A percentile compares a stretch with the other conserved stretches of the same genome.
Evolutionary conservation across 2,113 vertebrate genomes (phyloP).

Genomic region (Ranitomeya imitator): DNA sequence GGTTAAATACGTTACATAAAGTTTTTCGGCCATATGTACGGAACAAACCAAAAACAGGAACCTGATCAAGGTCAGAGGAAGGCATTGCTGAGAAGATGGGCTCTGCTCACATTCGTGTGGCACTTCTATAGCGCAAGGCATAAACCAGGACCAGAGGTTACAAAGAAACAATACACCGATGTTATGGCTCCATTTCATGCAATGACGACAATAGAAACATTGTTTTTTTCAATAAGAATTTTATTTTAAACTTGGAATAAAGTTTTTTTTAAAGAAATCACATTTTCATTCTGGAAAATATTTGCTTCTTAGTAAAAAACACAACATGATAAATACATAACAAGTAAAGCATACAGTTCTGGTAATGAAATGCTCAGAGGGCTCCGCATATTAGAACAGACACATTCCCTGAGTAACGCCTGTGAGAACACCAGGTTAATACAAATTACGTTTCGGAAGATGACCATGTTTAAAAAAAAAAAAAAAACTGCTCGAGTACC

Average conservation of each 20-base stretch:
- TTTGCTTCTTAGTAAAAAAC: background rate
- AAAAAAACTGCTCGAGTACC: background rate
- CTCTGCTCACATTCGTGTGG: background rate
- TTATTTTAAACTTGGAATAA: conserved; percentile 25
- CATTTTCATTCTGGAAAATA: background rate
- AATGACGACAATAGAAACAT: conserved; percentile 2
- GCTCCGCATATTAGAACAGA: background rate
- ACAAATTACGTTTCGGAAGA: background rate
- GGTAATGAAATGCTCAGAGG: background rate
- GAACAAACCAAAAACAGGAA: background rate
- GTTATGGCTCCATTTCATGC: background rate
- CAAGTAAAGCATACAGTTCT: background rate
- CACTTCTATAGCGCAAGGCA: background rate
- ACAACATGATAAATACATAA: background rate
- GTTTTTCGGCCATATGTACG: background rate
- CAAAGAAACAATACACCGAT: too few relatives aligned
- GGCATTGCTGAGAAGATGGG: background rate
- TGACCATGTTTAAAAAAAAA: background rate
- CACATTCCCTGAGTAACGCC: background rate
- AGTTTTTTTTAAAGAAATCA: background rate
- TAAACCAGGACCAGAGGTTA: background rate
- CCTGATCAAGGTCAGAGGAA: background rate
- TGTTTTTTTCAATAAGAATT: background rate
- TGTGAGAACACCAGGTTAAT: background rate
- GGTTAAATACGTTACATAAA: background rate